Base-by-base conservation (phyloP, 2,797 vertebrate genomes). In the Enteromius afrohamiltoni region DNA sequence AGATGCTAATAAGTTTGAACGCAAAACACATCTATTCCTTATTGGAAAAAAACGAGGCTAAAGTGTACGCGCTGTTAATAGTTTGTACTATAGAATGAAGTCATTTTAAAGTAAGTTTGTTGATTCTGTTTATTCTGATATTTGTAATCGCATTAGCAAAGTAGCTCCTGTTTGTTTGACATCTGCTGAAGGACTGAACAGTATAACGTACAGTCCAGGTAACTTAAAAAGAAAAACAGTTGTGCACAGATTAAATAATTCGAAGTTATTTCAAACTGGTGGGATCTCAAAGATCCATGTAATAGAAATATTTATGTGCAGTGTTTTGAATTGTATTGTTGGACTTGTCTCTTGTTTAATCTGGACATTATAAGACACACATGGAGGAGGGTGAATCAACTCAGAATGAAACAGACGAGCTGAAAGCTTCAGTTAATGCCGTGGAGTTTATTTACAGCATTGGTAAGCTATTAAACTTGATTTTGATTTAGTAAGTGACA, bases 371-470 rank as follows among this genome's bases (percentile, higher is more conserved):
- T 26, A 17, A 81, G 49, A 83, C 58, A 69, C 62, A 58, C 62
- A 89, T 86, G 88, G 87, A 82, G 37, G 60, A 89, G 0, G 55
- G 23, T 34, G 65, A 10, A 42, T 31, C 0, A 8, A 82, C 74
- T 3, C 83, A 7, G 31, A 21, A 42, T 21, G 51, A 87, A 9
- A 53, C 29, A 47, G 86, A 79, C 31, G 83, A 84, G 64, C 3
- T 84, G 3, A 88, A 75, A 79, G 89, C 93, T 6, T 94, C 93
- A 0, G 86, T 79, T 0, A 90, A 92, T 79, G 94, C 94, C 0
- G 16, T 92, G 65, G 4, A 86, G 1, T 95, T 95, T 87, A 65
- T 95, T 83, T 79, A 86, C 71, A 87, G 73, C 77, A 88, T 94
- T 9, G 90, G 95, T 95, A 87, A 91, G 90, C 89, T 21, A 42